Evolutionary conservation across 2,113 vertebrate genomes (phyloP), one percentile per base, ranked within the genome.

Genomic region (Pithys albifrons): DNA sequence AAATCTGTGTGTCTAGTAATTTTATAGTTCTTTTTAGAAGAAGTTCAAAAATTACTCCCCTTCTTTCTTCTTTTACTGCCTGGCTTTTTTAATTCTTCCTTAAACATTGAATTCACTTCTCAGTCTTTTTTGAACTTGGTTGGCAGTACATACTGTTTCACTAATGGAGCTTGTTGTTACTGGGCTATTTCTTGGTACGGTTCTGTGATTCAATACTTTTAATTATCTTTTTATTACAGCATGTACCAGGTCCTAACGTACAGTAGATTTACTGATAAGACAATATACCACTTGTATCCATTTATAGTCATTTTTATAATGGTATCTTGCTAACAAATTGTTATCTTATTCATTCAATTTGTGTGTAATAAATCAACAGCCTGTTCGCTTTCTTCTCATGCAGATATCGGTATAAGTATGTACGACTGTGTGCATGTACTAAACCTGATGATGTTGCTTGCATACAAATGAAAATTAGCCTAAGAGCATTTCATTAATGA

Each of bases 341-440:
- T 97, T 98, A 98, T 98, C 97, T 97, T 98, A 96, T 97, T 97
- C 97, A 96, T 97, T 98, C 96, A 97, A 97, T 98, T 98, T 98
- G 94, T 94, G 93, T 96, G 95, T 97, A 97, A 97, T 98, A 98
- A 98, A 98, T 98, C 98, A 97, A 97, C 94, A 97, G 94, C 85
- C 95, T 95, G 95, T 93, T 94, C 54, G 6, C 88, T 95, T 97
- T 95, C 94, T 95, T 79, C 85, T 96, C 75, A 43, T 86, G 95
- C 94, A 96, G 97, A 97, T 96, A 97, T 79, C 46, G 9, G 88
- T 95, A 49, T 76, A 86, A 92, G 87, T 94, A 66, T 85, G 96
- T 95, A 85, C 3, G 95, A 88, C 73, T 91, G 92, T 95, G 94
- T 97, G 91, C 88, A 41, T 97, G 97, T 91, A 93, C 96, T 94